Base-by-base conservation (phyloP, 2,888 invertebrate species). In the Eustalomyia histrio region DNA sequence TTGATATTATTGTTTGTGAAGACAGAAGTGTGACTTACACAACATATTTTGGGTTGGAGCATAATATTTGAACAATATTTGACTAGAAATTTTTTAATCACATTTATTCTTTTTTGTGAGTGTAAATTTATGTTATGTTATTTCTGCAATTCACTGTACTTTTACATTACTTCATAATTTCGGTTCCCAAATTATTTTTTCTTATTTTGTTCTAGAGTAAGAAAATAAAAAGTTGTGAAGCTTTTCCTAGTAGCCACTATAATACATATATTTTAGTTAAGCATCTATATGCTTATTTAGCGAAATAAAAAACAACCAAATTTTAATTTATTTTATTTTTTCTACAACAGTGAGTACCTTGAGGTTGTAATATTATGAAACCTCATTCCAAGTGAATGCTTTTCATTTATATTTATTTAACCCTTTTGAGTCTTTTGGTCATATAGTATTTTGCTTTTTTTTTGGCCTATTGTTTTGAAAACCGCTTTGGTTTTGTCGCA, bases 401-500 rank as follows among this genome's bases (percentile, higher is more conserved):
- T 52, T 8, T 6, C 29, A 39, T 16, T 53, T 53, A 4, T 61
- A n/a, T 61, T 21, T 61, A 61, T 33, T 29, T 29, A 72, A 35
- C 61, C 53, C 14, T 61, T 72, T 78, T 72, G 17, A 29, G 2
- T 61, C 73, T 65, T 57, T 57, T 47, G 55, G 57, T 24, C 57
- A 50, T 72, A 55, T 55, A 52, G 55, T 67, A 4, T 50, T 18
- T 24, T 24, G 24, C 10, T 24, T 24, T 24, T 16, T 43, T 21
- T 73, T 76, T 55, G 47, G 21, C 24, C 73, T 74, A 78, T 78
- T 81, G 81, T 78, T 68, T 71, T 78, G 55, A 47, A 78, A 71
- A 57, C 55, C 71, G 72, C 72, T 75, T 78, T 35, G 80, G 65
- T 78, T 78, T 78, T 81, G 81, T 67, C 78, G 81, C 81, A 81